phyloP scores from a whole-genome alignment of 1,140 invertebrate genomes.

The Helicoverpa armigera region DNA sequence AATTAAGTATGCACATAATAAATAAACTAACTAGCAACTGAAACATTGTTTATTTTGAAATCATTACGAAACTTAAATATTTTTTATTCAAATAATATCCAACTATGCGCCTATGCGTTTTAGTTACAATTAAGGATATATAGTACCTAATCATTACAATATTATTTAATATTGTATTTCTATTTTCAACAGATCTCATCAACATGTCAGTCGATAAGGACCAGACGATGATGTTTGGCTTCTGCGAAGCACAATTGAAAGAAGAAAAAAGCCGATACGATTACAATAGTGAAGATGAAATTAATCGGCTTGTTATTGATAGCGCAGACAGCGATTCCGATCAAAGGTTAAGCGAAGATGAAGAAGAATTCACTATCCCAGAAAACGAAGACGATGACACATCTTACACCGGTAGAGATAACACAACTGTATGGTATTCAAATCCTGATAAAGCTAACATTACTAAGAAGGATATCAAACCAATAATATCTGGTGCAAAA shows the following conservation, averaged over 20 bases:
- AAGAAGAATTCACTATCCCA: neutral
- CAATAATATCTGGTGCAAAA: neutral
- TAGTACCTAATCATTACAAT: no score
- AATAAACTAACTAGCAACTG: no score
- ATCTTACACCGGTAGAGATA: neutral
- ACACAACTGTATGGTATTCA: neutral
- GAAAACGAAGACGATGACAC: neutral
- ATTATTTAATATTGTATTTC: neutral
- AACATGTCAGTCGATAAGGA: neutral
- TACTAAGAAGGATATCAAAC: neutral
- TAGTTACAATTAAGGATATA: no score
- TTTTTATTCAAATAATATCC: no score
- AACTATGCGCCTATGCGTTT: no score
- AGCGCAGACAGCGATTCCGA: neutral
- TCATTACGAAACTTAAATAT: no score
- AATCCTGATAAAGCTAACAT: neutral
- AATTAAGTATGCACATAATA: no score
- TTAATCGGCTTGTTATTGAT: neutral
- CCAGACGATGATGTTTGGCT: slow-evolving; percentile 1
- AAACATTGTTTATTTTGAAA: no score
- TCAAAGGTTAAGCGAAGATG: neutral
- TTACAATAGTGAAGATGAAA: neutral
- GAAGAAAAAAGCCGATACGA: neutral
- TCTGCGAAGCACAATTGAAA: neutral
- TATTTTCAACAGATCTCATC: neutral